Evolutionary conservation across 2,113 vertebrate genomes (phyloP).

Genomic region (Balaenoptera acutorostrata): DNA sequence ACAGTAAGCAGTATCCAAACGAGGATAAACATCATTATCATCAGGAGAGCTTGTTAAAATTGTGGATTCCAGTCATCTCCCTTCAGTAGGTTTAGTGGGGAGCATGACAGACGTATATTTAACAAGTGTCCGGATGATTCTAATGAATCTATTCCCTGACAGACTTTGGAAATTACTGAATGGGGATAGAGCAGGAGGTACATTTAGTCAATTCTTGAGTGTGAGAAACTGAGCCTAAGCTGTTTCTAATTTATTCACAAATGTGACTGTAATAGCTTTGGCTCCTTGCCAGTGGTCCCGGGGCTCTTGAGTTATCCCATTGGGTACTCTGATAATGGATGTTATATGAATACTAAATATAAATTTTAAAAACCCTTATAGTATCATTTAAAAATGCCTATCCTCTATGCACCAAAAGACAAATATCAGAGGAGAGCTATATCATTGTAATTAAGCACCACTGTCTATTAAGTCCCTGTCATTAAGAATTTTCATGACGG

Average conservation of each 20-base stretch:
- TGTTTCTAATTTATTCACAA: constrained; percentile 66
- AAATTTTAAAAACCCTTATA: constrained; percentile 62
- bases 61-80: neutral
- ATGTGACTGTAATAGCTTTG: constrained; percentile 61
- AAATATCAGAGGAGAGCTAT: constrained; percentile 57
- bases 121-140: constrained; percentile 36
- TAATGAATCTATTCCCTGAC: constrained; percentile 19
- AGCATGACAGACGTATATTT: neutral
- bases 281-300: constrained; percentile 46
- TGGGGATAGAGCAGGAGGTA: constrained; percentile 10
- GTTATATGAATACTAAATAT: constrained; percentile 57
- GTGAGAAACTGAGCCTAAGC: constrained; percentile 33
- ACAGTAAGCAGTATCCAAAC: neutral
- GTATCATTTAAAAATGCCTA: constrained; percentile 32
- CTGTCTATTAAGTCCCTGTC: constrained; percentile 15
- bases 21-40: neutral
- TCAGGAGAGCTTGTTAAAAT: constrained; percentile 27
- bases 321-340: constrained; percentile 51
- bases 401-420: constrained; percentile 42
- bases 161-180: constrained; percentile 31
- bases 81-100: neutral
- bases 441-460: constrained; percentile 52
- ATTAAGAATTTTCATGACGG: constrained; percentile 15
- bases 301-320: constrained; percentile 38
- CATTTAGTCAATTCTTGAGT: neutral